These are phyloP conservation scores for Diogma glabrata DNA, from an alignment of 2,888 invertebrate species.

Conservation along the genomic window DNA sequence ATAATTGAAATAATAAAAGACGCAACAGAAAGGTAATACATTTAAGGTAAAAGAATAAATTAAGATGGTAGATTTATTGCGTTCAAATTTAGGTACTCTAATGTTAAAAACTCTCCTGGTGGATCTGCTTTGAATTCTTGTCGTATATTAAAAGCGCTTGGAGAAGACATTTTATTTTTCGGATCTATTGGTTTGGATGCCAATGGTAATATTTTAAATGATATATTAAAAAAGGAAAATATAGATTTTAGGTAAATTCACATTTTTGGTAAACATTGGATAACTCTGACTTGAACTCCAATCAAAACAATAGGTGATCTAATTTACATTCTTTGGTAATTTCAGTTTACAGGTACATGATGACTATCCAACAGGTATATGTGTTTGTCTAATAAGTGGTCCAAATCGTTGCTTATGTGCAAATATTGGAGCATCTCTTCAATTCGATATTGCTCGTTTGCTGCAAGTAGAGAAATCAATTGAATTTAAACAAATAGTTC, in stretches of 20 bases:
- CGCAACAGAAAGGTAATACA: constrained; percentile 6
- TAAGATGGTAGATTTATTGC: too few relatives aligned
- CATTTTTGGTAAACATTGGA: not conserved
- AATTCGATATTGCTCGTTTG: constrained; percentile 29
- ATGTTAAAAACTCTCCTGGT: constrained; percentile 23
- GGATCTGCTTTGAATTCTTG: constrained; percentile 41
- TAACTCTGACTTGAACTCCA: too few relatives aligned
- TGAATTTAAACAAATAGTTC: constrained; percentile 12
- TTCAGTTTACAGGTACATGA: constrained; percentile 28
- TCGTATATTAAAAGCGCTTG: constrained; percentile 30
- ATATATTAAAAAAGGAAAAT: constrained; percentile 32
- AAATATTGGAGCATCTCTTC: constrained; percentile 42
- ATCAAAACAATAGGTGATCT: not conserved
- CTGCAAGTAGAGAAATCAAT: constrained; percentile 21
- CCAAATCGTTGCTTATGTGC: constrained; percentile 40
- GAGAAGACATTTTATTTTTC: constrained; percentile 37
- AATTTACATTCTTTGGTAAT: too few relatives aligned
- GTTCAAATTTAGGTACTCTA: too few relatives aligned
- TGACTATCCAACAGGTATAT: constrained; percentile 38
- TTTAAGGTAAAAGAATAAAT: too few relatives aligned
- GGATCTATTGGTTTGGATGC: constrained; percentile 42
- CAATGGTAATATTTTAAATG: constrained; percentile 33
- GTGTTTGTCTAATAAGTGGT: constrained; percentile 39
- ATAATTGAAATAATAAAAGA: constrained; percentile 9
- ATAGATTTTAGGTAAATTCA: constrained; percentile 33